A percentile compares a stretch with the other conserved stretches of the same genome.
Conservation (phyloP, 1,140 invertebrate genomes). For the Diachasmimorpha longicaudata region DNA sequence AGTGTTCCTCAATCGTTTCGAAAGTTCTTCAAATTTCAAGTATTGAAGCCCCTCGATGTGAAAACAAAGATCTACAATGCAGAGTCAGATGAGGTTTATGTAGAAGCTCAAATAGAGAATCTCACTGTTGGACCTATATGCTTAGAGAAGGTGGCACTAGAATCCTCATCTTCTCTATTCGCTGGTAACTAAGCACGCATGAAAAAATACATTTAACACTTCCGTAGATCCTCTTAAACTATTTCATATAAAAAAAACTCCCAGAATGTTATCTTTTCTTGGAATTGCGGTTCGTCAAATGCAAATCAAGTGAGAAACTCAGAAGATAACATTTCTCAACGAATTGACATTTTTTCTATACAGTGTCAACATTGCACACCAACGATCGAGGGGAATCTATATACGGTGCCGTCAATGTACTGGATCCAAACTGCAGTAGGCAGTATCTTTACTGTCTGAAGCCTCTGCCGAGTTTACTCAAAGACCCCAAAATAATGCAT, state of each 20-base stretch:
- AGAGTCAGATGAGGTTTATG: constrained; percentile 94
- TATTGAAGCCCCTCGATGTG: constrained; percentile 96
- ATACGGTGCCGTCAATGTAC: constrained; percentile 84
- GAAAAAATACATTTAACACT: too few species aligned
- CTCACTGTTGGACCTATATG: constrained; percentile 88
- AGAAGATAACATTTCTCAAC: too few species aligned
- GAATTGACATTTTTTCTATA: constrained; percentile 31
- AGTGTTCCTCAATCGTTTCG: constrained; percentile 80
- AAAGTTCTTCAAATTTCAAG: constrained; percentile 99
- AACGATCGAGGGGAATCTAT: constrained; percentile 72
- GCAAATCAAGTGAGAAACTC: too few species aligned
- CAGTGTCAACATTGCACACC: constrained; percentile 72
- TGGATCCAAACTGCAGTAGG: constrained; percentile 79
- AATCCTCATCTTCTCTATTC: constrained; percentile 85
- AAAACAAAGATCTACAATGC: constrained; percentile 99
- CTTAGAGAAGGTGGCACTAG: constrained; percentile 89
- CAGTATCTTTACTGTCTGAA: constrained; percentile 94
- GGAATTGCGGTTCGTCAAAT: too few species aligned
- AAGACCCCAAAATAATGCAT: constrained; percentile 77
- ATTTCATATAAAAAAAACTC: too few species aligned
- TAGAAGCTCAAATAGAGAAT: constrained; percentile 97
- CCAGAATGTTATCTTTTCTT: too few species aligned
- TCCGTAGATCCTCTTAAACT: too few species aligned
- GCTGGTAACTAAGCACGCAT: constrained; percentile 60
- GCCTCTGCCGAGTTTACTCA: constrained; percentile 76